Base-by-base conservation (phyloP, 2,888 invertebrate genomes). In the Drosophila buzzatii region DNA sequence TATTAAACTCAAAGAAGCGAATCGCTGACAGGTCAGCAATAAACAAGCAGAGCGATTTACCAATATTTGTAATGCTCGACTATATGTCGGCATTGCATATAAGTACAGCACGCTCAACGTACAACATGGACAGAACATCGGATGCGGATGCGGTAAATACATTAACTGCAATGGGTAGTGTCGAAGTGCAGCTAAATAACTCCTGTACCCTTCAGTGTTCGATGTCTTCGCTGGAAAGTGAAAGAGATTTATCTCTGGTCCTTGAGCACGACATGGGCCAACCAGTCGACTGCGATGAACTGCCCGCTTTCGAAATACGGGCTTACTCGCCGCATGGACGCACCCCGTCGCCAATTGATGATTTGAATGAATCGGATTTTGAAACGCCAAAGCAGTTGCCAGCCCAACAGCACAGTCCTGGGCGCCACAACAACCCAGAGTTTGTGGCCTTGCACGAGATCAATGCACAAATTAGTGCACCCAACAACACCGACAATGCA, bases 401-500 rank as follows among this genome's bases (percentile, higher is more conserved):
- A 3, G 14, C 31, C 14, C 60, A 31, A 4, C 76, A 66, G 33
- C 59, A 57, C 23, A 76, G 76, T 18, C 73, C 70, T 16, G 59
- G 42, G 9, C 65, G 60, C 16, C 73, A 68, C n/a, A 79, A 82
- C 44, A 79, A 91, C 58, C 84, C 90, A 0, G 92, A 93, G 35
- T 92, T 84, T 56, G 90, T 93, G 23, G 79, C 93, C 0, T 74
- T 93, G 44, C 91, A 91, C 20, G 93, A 92, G 60, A 92, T 93
- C 39, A 91, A 93, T 71, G 91, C 92, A 3, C 91, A 92, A 65
- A 93, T 93, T 9, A 91, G 90, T 73, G 91, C 92, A 23, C 92
- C 92, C 8, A 88, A 75, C 60, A 89, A 91, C 7, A 88, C 74
- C 60, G 89, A 91, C 35, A 77, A 69, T 37, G 76, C 55, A 10